phyloP scores from a whole-genome alignment of 1,140 invertebrate genomes.

The Microvelia longipes region DNA sequence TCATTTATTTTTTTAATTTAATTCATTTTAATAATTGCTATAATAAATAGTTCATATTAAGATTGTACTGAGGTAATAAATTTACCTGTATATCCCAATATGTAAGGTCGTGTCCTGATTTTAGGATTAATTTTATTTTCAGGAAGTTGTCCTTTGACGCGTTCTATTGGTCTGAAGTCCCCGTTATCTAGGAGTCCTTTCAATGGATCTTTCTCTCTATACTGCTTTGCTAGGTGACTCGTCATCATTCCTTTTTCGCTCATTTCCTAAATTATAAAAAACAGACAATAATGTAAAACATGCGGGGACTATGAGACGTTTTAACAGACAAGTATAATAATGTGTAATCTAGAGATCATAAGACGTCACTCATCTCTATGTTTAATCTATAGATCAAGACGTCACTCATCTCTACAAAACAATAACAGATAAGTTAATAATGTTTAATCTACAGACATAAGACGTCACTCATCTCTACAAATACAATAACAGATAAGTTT shows the following conservation, averaged over 20 bases:
- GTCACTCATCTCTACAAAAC: no score
- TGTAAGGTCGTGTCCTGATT: conserved; percentile 38
- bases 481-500: no score
- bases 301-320: background rate
- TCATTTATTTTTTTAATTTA: no score
- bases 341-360: background rate
- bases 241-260: conserved; percentile 33
- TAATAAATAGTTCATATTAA: no score
- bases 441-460: no score
- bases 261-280: conserved; percentile 34
- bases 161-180: conserved; percentile 11
- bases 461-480: no score
- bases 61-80: no score
- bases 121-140: conserved; percentile 29
- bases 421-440: no score
- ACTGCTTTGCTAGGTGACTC: conserved; percentile 15
- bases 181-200: conserved; percentile 12
- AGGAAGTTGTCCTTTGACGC: conserved; percentile 14
- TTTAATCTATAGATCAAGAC: no score
- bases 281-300: conserved; percentile 3
- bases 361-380: no score
- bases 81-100: conserved; percentile 48
- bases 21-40: no score
- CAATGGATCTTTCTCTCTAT: conserved; percentile 23
- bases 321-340: background rate